phyloP scores from a whole-genome alignment of 1,140 invertebrate species.

The Vanessa tameamea region DNA sequence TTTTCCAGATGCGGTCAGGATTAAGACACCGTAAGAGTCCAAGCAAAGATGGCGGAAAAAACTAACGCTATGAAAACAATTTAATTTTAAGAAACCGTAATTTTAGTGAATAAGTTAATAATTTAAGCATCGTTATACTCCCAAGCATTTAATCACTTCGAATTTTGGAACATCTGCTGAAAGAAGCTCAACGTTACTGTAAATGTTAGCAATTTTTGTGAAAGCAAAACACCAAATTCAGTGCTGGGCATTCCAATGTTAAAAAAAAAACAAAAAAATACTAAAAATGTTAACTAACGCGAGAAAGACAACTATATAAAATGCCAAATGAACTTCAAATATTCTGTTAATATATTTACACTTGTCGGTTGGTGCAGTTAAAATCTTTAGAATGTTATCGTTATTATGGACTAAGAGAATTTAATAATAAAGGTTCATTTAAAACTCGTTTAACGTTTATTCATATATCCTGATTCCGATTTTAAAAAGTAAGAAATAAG shows the following conservation, averaged over 20 bases:
- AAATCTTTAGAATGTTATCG: conserved; percentile 54
- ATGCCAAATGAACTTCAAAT: conserved; percentile 46
- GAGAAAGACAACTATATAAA: conserved; percentile 62
- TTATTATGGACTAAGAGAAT: conserved; percentile 59
- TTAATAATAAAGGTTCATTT: conserved; percentile 65
- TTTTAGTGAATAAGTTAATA: conserved; percentile 66
- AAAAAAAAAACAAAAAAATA: conserved; percentile 52
- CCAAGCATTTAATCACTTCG: conserved; percentile 62
- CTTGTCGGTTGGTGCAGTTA: conserved; percentile 50
- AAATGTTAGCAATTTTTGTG: conserved; percentile 15
- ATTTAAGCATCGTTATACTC: conserved; percentile 54
- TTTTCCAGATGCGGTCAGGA: conserved; percentile 57
- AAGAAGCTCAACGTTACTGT: conserved; percentile 29
- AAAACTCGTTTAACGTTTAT: not conserved
- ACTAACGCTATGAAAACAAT: conserved; percentile 52
- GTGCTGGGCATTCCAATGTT: conserved; percentile 73
- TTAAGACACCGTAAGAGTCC: conserved; percentile 56
- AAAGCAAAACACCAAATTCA: conserved; percentile 33
- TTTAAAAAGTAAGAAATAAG: not conserved
- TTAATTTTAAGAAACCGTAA: conserved; percentile 74
- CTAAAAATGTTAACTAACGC: conserved; percentile 46
- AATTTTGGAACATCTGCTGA: conserved; percentile 25
- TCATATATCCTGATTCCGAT: not conserved
- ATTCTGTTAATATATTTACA: conserved; percentile 37
- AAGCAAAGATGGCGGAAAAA: conserved; percentile 53